A percentile compares a stretch with the other conserved stretches of the same genome.
phyloP scores from a whole-genome alignment of 2,113 vertebrate genomes.

The Mobula hypostoma region DNA sequence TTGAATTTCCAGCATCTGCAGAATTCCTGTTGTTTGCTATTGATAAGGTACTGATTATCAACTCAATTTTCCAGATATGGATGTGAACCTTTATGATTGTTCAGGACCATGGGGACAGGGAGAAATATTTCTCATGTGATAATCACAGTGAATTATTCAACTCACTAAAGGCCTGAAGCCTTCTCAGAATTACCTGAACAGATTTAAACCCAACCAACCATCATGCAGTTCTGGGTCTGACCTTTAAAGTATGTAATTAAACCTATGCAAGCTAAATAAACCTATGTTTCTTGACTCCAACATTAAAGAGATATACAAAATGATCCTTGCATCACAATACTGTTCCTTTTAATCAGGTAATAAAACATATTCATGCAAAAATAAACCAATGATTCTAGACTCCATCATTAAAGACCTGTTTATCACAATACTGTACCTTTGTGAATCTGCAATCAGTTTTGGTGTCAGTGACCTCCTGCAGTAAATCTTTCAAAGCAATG shows the following conservation, averaged over 20 bases:
- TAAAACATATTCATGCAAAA: no score
- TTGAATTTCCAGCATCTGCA: no score
- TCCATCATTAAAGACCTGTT: neutral
- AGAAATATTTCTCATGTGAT: neutral
- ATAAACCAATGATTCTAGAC: no score
- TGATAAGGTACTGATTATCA: neutral
- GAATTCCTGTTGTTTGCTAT: no score
- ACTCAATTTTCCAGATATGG: neutral
- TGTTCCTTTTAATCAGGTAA: neutral
- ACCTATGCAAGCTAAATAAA: no score
- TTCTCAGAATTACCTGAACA: neutral
- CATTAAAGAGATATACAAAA: no score
- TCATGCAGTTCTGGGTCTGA: neutral
- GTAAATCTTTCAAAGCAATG: slow-evolving; percentile 50
- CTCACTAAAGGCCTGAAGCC: neutral
- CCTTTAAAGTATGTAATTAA: no score
- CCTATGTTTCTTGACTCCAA: neutral
- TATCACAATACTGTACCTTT: slow-evolving; percentile 48
- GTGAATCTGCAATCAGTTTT: slow-evolving; percentile 46
- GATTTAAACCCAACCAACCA: neutral
- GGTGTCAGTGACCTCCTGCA: slow-evolving; percentile 46
- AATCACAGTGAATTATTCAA: neutral
- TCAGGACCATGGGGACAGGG: neutral
- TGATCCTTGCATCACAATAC: no score
- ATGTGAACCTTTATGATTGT: neutral